Conservation (phyloP, 2,797 vertebrate genomes). For the Cynopterus sphinx region DNA sequence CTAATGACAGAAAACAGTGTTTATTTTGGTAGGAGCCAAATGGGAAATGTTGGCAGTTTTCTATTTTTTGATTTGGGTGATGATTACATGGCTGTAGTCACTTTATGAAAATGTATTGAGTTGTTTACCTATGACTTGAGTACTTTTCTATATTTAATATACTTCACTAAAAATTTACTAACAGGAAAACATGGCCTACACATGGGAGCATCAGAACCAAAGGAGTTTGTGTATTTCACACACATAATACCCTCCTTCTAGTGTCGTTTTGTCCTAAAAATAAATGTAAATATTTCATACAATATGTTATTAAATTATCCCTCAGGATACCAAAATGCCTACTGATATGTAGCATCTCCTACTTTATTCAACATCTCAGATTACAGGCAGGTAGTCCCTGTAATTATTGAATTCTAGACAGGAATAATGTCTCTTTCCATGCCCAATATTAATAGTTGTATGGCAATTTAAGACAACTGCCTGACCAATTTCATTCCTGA, state of each 20-base stretch:
- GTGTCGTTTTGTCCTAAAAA: constrained; percentile 76
- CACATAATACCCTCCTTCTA: not conserved
- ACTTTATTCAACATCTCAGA: constrained; percentile 29
- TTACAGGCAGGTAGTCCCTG: not conserved
- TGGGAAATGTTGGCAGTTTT: not conserved
- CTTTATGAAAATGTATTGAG: not conserved
- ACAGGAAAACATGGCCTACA: not conserved
- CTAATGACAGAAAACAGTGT: not conserved
- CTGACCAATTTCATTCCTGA: not conserved
- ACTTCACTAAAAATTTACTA: not conserved
- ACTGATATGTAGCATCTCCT: constrained; percentile 67
- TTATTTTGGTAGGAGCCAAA: not conserved
- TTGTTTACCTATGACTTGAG: not conserved
- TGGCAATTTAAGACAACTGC: not conserved
- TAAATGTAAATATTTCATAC: constrained; percentile 78
- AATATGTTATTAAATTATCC: constrained; percentile 73
- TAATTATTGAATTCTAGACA: not conserved
- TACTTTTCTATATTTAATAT: not conserved
- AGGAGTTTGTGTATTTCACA: not conserved
- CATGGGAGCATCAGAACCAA: not conserved
- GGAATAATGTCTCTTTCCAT: not conserved
- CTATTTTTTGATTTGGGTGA: not conserved
- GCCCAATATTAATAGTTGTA: not conserved
- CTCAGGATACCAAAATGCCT: constrained; percentile 79
- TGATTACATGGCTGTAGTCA: not conserved